Conservation (phyloP, 2,888 invertebrate species). For the Ormyrus labotus region DNA sequence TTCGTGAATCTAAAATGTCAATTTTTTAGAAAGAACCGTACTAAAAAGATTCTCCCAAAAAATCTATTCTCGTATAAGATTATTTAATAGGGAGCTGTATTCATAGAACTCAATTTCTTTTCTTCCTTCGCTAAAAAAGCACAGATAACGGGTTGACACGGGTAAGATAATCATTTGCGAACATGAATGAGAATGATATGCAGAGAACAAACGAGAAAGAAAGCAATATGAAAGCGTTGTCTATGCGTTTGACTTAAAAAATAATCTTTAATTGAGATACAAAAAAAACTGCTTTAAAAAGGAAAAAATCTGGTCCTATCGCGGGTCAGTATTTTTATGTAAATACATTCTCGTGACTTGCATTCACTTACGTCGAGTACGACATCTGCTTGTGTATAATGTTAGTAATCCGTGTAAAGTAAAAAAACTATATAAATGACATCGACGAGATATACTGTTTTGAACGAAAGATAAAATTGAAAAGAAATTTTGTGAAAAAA, state of each 20-base stretch:
- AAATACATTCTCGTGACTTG: conserved; percentile 49
- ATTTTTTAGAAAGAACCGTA: too few species aligned
- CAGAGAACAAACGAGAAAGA: conserved; percentile 18
- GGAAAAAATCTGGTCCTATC: conserved; percentile 2
- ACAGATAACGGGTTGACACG: conserved; percentile 20
- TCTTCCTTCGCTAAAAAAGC: conserved; percentile 18
- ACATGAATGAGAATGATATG: conserved; percentile 6
- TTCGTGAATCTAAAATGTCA: not conserved
- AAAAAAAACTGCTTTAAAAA: conserved; percentile 41
- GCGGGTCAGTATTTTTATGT: conserved; percentile 41
- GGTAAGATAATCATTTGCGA: conserved; percentile 20
- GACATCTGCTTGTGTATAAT: conserved; percentile 50
- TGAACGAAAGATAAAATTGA: not conserved
- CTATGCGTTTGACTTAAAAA: conserved; percentile 15
- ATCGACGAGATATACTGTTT: conserved; percentile 23
- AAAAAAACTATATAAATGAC: conserved; percentile 26
- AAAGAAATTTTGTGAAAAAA: not conserved
- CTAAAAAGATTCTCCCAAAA: too few species aligned
- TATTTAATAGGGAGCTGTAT: too few species aligned
- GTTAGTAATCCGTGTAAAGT: conserved; percentile 50
- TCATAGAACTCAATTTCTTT: not conserved
- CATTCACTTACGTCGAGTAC: conserved; percentile 43
- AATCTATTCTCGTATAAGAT: too few species aligned
- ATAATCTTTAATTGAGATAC: not conserved
- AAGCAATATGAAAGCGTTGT: conserved; percentile 3